These are phyloP conservation scores for Chrysopilus asiliformis DNA, from an alignment of 2,888 invertebrate genomes.

Conservation along the genomic window DNA sequence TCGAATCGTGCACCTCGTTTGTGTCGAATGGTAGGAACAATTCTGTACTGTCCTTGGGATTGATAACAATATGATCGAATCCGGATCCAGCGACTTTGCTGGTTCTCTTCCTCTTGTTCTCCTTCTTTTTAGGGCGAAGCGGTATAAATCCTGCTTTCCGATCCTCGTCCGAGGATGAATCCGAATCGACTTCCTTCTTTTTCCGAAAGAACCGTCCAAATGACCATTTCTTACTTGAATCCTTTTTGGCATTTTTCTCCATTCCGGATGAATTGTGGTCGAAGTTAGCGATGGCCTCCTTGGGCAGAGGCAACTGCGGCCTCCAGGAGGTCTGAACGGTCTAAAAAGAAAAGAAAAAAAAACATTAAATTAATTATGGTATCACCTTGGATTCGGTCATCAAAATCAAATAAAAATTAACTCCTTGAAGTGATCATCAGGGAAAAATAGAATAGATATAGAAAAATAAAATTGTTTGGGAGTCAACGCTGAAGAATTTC, in stretches of 20 bases:
- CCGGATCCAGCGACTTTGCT: constrained; percentile 40
- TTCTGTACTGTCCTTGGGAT: constrained; percentile 36
- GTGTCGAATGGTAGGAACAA: constrained; percentile 32
- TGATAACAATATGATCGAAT: constrained; percentile 52
- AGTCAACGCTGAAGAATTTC: no score
- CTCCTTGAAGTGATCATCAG: no score
- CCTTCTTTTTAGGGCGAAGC: constrained; percentile 28
- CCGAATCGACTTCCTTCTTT: constrained; percentile 52
- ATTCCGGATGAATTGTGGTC: constrained; percentile 14
- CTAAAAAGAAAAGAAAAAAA: constrained; percentile 19
- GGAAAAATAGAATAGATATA: no score
- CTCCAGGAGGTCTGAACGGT: constrained; percentile 37
- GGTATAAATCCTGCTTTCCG: constrained; percentile 34
- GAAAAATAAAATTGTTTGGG: no score
- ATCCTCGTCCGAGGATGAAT: constrained; percentile 34
- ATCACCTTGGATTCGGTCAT: no score
- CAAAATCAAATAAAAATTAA: no score
- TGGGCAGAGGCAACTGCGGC: constrained; percentile 34
- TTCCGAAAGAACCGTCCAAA: constrained; percentile 64
- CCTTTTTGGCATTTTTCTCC: constrained; percentile 39
- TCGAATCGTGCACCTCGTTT: constrained; percentile 19
- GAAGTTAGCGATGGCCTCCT: constrained; percentile 23
- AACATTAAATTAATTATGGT: no score
- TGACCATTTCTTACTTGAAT: constrained; percentile 54
- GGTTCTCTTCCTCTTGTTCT: constrained; percentile 41